Evolutionary conservation across 1,140 invertebrate species (phyloP).

Genomic region (Popillia japonica): DNA sequence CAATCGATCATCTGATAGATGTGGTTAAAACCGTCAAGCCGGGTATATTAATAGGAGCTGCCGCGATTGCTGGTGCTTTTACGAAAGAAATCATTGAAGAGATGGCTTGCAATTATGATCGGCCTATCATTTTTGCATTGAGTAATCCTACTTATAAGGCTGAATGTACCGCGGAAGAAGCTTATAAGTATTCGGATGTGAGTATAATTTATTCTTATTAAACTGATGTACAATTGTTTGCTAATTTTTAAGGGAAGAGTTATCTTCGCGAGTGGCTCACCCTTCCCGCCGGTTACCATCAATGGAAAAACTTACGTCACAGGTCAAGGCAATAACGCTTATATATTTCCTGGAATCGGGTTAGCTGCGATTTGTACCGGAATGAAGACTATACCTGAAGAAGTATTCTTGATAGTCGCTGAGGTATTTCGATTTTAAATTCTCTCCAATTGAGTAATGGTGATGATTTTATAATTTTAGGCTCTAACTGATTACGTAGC

Average conservation of each 20-base stretch:
- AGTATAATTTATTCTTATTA: slow-evolving; percentile 46
- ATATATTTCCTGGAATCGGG: slow-evolving; percentile 95
- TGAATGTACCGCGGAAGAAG: slow-evolving; percentile 96
- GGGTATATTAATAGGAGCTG: slow-evolving; percentile 84
- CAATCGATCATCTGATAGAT: slow-evolving; percentile 76
- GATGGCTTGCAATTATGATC: slow-evolving; percentile 81
- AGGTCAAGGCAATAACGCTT: slow-evolving; percentile 97
- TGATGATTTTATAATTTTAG: slow-evolving; percentile 58
- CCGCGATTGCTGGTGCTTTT: slow-evolving; percentile 85
- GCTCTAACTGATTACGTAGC: slow-evolving; percentile 85
- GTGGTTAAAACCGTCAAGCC: slow-evolving; percentile 83
- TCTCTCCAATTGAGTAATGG: neutral
- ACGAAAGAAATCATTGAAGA: slow-evolving; percentile 81
- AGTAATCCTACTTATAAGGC: slow-evolving; percentile 97
- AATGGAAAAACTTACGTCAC: slow-evolving; percentile 82
- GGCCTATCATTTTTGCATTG: slow-evolving; percentile 92
- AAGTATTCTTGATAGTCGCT: slow-evolving; percentile 89
- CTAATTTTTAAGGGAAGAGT: slow-evolving; percentile 71
- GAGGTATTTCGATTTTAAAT: slow-evolving; percentile 64
- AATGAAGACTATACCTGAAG: slow-evolving; percentile 85
- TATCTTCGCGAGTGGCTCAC: slow-evolving; percentile 93
- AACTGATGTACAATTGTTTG: slow-evolving; percentile 33
- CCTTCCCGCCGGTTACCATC: slow-evolving; percentile 83
- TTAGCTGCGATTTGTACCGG: slow-evolving; percentile 84
- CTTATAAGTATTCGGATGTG: slow-evolving; percentile 85